phyloP scores from a whole-genome alignment of 2,888 invertebrate genomes.

The Chouioia cunea region DNA sequence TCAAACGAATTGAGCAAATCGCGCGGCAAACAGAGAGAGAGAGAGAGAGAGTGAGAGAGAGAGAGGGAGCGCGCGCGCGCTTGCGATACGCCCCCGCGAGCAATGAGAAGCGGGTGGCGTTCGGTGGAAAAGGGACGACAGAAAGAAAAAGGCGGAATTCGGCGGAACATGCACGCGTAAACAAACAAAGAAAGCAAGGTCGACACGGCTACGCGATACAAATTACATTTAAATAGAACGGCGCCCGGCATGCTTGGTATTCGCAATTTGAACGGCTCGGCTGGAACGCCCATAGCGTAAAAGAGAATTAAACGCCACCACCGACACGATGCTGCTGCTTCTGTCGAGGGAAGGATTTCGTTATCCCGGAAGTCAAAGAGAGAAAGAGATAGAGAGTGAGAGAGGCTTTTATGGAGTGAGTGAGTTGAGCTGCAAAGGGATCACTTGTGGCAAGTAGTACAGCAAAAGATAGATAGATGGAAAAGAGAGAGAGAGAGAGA shows the following conservation, averaged over 20 bases:
- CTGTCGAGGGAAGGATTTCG: too few relatives aligned
- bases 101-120: too few relatives aligned
- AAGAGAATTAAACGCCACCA: constrained; percentile 36
- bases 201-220: constrained; percentile 54
- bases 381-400: constrained; percentile 30
- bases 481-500: too few relatives aligned
- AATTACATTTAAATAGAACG: constrained; percentile 67
- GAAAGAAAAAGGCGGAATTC: constrained; percentile 36
- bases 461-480: too few relatives aligned
- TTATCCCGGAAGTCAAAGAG: constrained; percentile 1
- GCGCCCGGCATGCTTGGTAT: constrained; percentile 64
- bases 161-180: constrained; percentile 7
- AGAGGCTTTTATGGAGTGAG: constrained; percentile 6
- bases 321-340: too few relatives aligned
- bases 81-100: too few relatives aligned
- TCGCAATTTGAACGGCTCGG: constrained; percentile 64
- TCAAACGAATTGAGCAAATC: constrained; percentile 10
- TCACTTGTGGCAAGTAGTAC: too few relatives aligned
- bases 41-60: background rate
- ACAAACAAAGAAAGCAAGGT: constrained; percentile 33
- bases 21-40: background rate
- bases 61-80: too few relatives aligned
- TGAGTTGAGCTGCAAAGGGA: too few relatives aligned
- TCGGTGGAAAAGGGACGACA: constrained; percentile 11
- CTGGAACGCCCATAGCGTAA: constrained; percentile 27